Evolutionary conservation across 1,140 invertebrate species (phyloP).

Genomic region (Andrena cerasifolii): DNA sequence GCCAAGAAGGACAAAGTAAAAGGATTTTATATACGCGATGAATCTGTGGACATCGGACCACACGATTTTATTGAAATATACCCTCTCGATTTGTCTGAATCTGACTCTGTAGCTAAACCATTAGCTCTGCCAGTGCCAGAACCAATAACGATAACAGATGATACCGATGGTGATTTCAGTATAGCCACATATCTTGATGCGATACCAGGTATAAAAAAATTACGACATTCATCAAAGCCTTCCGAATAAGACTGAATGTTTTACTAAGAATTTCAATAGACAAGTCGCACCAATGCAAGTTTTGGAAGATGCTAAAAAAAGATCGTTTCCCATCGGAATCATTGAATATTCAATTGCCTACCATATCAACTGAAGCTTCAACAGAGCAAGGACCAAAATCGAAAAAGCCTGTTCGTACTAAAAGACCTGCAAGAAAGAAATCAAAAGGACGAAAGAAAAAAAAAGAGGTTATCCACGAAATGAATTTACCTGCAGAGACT

Average conservation of each 20-base stretch:
- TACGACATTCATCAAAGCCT: background rate
- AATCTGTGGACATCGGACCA: background rate
- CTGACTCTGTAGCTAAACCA: background rate
- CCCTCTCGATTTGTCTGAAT: background rate
- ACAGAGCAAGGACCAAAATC: background rate
- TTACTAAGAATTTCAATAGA: constrained; percentile 7
- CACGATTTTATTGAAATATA: constrained; percentile 31
- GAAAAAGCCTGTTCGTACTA: background rate
- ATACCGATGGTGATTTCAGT: constrained; percentile 22
- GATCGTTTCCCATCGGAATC: constrained; percentile 9
- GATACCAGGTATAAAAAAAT: constrained; percentile 20
- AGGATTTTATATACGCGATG: background rate
- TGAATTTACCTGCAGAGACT: background rate
- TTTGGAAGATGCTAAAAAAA: constrained; percentile 29
- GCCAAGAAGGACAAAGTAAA: constrained; percentile 34
- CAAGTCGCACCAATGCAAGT: constrained; percentile 7
- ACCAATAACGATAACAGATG: background rate
- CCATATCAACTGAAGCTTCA: background rate
- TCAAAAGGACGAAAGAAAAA: background rate
- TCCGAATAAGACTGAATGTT: background rate
- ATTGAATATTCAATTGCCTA: background rate
- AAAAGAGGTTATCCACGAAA: background rate
- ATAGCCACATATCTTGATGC: constrained; percentile 24
- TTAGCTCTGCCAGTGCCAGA: background rate
- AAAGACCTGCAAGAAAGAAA: background rate